Evolutionary conservation across 1,140 invertebrate genomes (phyloP), one percentile per base, ranked within the genome.

Genomic region (Saccostrea cuccullata): DNA sequence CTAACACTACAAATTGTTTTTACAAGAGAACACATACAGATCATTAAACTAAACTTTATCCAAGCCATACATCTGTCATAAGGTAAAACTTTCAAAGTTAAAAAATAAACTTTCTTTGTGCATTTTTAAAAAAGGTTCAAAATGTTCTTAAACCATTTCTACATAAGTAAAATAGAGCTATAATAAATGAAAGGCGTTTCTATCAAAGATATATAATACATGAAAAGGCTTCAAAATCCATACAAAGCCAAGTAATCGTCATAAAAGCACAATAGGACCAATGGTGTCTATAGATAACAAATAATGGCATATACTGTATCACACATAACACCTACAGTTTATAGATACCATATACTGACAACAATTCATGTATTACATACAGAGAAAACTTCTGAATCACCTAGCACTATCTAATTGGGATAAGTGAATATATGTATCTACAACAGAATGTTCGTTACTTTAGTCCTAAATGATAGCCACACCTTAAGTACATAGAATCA

Each of bases 111-210:
- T 77, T 77, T 30, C 26, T 26, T 30, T 36, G 26, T 77, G 70
- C 70, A 77, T 30, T 30, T 77, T 15, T 30, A 77, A 77, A 13
- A 13, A 15, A 30, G 13, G 15, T 2, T 30, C 13, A 15, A 77
- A 36, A 77, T 73, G 67, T 23, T 73, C 13, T 23, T 73, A 73
- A 30, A 26, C 70, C 26, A 77, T 26, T 36, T 30, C 30, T 26
- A 47, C 47, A 47, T 47, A 77, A 77, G 70, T 30, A 77, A 77
- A 77, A 77, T 77, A 77, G 23, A 36, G 70, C 70, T 30, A 77
- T 77, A 77, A 36, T 77, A 77, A 77, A 30, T 26, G 70, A 77
- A 77, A 77, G 26, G 26, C 70, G 11, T 13, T 77, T 47, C 36
- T 30, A 77, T 77, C 23, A 77, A 77, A 77, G 70, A 11, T 77